These are phyloP conservation scores for Vanacampus margaritifer DNA, from an alignment of 2,113 vertebrate species.

Conservation along the genomic window DNA sequence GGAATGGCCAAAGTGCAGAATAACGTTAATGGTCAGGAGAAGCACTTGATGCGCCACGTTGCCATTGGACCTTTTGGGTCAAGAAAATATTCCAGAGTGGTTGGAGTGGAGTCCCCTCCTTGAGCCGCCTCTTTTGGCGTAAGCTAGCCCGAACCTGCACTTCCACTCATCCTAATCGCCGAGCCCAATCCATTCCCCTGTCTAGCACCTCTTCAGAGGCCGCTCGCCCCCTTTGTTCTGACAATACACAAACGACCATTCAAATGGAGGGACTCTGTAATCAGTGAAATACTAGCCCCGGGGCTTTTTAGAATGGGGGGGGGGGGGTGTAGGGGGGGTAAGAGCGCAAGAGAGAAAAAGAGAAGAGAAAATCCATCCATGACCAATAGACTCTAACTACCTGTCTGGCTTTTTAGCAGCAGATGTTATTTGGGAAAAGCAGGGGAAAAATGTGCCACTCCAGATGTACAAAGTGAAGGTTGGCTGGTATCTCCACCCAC, in stretches of 20 bases:
- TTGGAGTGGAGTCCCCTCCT: slow-evolving; percentile 49
- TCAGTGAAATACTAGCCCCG: slow-evolving; percentile 82
- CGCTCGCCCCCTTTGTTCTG: slow-evolving; percentile 78
- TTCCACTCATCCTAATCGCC: slow-evolving; percentile 74
- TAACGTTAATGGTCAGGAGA: background rate
- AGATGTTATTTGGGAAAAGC: slow-evolving; percentile 71
- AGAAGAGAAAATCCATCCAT: slow-evolving; percentile 70
- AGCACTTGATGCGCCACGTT: slow-evolving; percentile 6
- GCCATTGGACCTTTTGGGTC: slow-evolving; percentile 31
- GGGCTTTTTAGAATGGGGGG: slow-evolving; percentile 63
- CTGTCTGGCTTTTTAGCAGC: slow-evolving; percentile 72
- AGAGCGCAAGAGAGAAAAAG: slow-evolving; percentile 46
- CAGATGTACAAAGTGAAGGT: slow-evolving; percentile 70
- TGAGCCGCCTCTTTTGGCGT: slow-evolving; percentile 34
- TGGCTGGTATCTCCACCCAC: slow-evolving; percentile 66
- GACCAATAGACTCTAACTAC: slow-evolving; percentile 77
- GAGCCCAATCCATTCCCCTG: slow-evolving; percentile 78
- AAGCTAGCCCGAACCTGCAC: slow-evolving; percentile 75
- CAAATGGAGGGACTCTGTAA: slow-evolving; percentile 80
- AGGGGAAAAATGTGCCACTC: slow-evolving; percentile 51
- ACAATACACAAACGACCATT: slow-evolving; percentile 83
- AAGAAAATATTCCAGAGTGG: slow-evolving; percentile 36
- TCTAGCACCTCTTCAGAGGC: slow-evolving; percentile 81
- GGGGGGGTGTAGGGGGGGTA: slow-evolving; percentile 5
- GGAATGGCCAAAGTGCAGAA: background rate